These are phyloP conservation scores for Peromyscus melanophrys DNA, from an alignment of 2,797 vertebrate genomes.

Conservation along the genomic window DNA sequence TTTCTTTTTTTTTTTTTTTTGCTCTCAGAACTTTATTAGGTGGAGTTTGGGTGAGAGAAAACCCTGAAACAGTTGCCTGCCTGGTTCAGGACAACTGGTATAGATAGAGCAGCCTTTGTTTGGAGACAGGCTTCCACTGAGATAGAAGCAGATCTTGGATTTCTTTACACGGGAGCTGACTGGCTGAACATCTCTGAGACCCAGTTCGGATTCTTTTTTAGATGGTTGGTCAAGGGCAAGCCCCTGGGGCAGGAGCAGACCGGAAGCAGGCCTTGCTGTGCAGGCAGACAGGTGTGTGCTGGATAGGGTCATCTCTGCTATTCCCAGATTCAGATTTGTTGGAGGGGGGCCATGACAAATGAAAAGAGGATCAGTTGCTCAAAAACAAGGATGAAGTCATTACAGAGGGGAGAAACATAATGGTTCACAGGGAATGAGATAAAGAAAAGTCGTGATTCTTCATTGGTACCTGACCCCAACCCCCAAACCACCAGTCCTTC, in stretches of 20 bases:
- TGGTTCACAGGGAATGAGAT: slow-evolving; percentile 22
- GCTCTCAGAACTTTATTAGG: slow-evolving; percentile 95
- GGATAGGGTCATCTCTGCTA: slow-evolving; percentile 27
- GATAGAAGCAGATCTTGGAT: slow-evolving; percentile 43
- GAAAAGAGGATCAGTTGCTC: slow-evolving; percentile 63
- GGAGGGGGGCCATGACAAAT: slow-evolving; percentile 41
- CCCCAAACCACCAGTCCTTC: slow-evolving; percentile 19
- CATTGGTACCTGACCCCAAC: slow-evolving; percentile 45
- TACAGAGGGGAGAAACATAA: slow-evolving; percentile 44
- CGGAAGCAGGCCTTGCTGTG: slow-evolving; percentile 67
- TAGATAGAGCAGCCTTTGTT: slow-evolving; percentile 31
- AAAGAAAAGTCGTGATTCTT: slow-evolving; percentile 76
- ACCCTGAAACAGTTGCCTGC: slow-evolving; percentile 81
- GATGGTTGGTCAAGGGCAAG: slow-evolving; percentile 78
- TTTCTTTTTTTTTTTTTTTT: too few relatives aligned
- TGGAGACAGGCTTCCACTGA: slow-evolving; percentile 17
- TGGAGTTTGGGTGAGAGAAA: slow-evolving; percentile 93
- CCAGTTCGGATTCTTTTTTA: slow-evolving; percentile 65
- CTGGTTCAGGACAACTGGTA: slow-evolving; percentile 76
- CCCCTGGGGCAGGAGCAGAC: slow-evolving; percentile 76
- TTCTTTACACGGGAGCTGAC: slow-evolving; percentile 44
- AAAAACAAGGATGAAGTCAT: slow-evolving; percentile 45
- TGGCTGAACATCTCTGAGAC: slow-evolving; percentile 80
- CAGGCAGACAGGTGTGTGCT: slow-evolving; percentile 53
- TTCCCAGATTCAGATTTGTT: slow-evolving; percentile 64